phyloP scores from a whole-genome alignment of 2,888 invertebrate species.

The Galerucella pusilla region DNA sequence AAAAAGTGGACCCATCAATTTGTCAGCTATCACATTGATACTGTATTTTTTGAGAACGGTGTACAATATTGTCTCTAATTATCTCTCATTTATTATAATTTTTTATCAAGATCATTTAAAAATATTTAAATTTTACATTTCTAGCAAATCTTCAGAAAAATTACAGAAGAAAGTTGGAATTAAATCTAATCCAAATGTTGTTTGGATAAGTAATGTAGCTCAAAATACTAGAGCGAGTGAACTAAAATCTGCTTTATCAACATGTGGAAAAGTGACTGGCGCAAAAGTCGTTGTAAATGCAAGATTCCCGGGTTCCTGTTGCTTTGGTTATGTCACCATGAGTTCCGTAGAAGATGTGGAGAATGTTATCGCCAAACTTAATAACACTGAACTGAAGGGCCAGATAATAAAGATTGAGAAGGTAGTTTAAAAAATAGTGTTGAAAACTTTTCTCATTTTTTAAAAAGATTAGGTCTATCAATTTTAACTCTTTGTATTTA shows the following conservation, averaged over 20 bases:
- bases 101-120: not conserved
- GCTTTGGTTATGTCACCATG: slow-evolving; percentile 98
- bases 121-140: slow-evolving; percentile 17
- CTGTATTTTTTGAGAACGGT: slow-evolving; percentile 27
- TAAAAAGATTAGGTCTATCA: too few species aligned
- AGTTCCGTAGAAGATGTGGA: slow-evolving; percentile 88
- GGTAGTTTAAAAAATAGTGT: slow-evolving; percentile 69
- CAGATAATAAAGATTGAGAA: slow-evolving; percentile 95
- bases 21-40: slow-evolving; percentile 8
- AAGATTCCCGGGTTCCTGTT: slow-evolving; percentile 89
- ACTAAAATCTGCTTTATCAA: slow-evolving; percentile 90
- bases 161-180: slow-evolving; percentile 47
- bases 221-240: slow-evolving; percentile 93
- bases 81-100: not conserved
- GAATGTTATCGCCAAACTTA: slow-evolving; percentile 89
- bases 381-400: slow-evolving; percentile 93
- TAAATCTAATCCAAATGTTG: slow-evolving; percentile 70
- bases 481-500: too few species aligned
- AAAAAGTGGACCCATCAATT: not conserved
- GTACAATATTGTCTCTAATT: slow-evolving; percentile 23
- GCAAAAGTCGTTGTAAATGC: slow-evolving; percentile 98
- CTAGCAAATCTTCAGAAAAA: slow-evolving; percentile 23
- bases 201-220: slow-evolving; percentile 96
- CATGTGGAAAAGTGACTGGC: slow-evolving; percentile 93
- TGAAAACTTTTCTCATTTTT: slow-evolving; percentile 53